Conservation (phyloP, 2,888 invertebrate genomes). For the Philhelius pedissequus region DNA sequence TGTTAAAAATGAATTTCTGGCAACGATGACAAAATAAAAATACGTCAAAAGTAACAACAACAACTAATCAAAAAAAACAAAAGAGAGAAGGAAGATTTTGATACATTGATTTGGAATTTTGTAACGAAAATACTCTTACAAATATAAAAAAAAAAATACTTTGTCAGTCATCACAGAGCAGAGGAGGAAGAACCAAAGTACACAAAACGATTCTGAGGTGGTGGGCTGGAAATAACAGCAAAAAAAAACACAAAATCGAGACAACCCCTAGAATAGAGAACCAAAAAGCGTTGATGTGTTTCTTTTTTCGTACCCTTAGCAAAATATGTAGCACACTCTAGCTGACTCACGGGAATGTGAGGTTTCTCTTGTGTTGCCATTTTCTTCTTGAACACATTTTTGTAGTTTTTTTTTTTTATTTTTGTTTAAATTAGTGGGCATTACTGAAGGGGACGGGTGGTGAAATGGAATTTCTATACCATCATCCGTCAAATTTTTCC, state of each 20-base stretch:
- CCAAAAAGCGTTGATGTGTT: background rate
- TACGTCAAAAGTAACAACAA: slow-evolving; percentile 3
- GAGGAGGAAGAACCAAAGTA: slow-evolving; percentile 9
- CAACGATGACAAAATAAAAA: slow-evolving; percentile 54
- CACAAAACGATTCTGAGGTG: slow-evolving; percentile 12
- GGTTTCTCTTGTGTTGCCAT: slow-evolving; percentile 38
- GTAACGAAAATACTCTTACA: slow-evolving; percentile 25
- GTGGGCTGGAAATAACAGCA: slow-evolving; percentile 1
- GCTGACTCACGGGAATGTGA: slow-evolving; percentile 55
- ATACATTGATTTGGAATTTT: slow-evolving; percentile 60
- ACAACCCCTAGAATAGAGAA: slow-evolving; percentile 17
- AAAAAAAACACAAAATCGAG: background rate
- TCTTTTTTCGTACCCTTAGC: slow-evolving; percentile 19
- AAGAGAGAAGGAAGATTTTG: slow-evolving; percentile 4
- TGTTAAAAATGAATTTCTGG: slow-evolving; percentile 64
- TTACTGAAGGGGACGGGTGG: background rate
- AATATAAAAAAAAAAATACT: slow-evolving; percentile 55
- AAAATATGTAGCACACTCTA: slow-evolving; percentile 15
- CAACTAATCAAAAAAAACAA: slow-evolving; percentile 2
- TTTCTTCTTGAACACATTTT: slow-evolving; percentile 37
- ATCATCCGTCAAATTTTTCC: slow-evolving; percentile 57
- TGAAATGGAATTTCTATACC: slow-evolving; percentile 57
- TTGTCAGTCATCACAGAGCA: slow-evolving; percentile 56
- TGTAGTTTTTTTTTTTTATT: background rate
- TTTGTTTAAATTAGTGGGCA: background rate